Evolutionary conservation across 2,113 vertebrate species (phyloP), one percentile per base, ranked within the genome.

Genomic region (Dicerorhinus sumatrensis): DNA sequence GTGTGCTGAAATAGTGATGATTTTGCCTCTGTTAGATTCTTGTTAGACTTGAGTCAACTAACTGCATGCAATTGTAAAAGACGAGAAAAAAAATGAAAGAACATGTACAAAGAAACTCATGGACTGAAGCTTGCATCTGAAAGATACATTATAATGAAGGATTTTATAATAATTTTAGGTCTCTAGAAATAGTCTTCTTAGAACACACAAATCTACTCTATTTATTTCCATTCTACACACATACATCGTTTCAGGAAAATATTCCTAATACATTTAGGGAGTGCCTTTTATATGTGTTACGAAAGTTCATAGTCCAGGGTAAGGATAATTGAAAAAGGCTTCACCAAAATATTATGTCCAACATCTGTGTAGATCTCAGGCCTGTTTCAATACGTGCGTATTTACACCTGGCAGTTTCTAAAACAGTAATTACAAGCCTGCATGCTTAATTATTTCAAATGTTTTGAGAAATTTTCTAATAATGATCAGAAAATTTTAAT

Each of bases 401-500:
- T 18, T 77, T 92, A 85, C 3, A 93, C 95, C 51, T 17, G 27
- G 27, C 27, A 85, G 16, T 42, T 96, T 95, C 63, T 23, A 91
- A 96, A 77, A 80, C 11, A 77, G 65, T 63, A 48, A 92, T 97
- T 97, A 76, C 13, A 93, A 86, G 56, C 46, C 51, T 75, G 60
- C 58, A 81, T 94, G 36, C 67, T 88, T 83, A 95, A 93, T 93
- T 94, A 97, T 82, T 69, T 94, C 65, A 96, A 94, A 79, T 87
- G 70, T 96, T 95, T 95, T 93, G 39, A 93, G 69, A 89, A 95
- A 92, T 92, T 93, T 95, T 89, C 95, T 91, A 86, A 91, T 92
- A 89, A 88, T 17, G 12, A 96, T 96, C 62, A 83, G 62, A 82
- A 86, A 77, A 96, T 95, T 81, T 96, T 80, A 93, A 84, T 87